Evolutionary conservation across 2,113 vertebrate genomes (phyloP).

Genomic region (Clarias magur): DNA sequence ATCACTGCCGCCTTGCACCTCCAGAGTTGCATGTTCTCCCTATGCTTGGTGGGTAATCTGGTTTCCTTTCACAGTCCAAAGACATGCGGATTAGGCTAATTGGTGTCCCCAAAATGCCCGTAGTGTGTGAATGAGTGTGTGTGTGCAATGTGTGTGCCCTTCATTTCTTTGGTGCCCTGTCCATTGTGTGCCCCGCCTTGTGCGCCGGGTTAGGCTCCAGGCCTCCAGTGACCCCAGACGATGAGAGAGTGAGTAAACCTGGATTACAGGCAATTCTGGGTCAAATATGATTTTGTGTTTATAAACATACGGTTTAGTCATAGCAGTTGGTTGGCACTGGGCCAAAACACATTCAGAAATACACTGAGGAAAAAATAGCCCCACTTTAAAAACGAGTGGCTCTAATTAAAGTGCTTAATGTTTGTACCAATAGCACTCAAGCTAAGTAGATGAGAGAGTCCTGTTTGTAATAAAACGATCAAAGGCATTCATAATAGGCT

Average conservation of each 20-base stretch:
- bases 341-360: slow-evolving; percentile 51
- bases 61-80: too few species aligned
- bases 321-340: not conserved
- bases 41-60: too few species aligned
- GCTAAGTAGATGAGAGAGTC: slow-evolving; percentile 51
- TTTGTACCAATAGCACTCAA: slow-evolving; percentile 60
- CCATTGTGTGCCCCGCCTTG: too few species aligned
- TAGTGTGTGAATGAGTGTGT: too few species aligned
- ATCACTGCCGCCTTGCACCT: too few species aligned
- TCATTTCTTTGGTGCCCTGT: too few species aligned
- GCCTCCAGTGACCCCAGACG: too few species aligned
- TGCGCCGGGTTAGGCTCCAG: too few species aligned
- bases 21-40: too few species aligned
- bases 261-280: not conserved
- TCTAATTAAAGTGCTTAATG: slow-evolving; percentile 68
- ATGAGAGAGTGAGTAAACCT: slow-evolving; percentile 28
- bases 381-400: slow-evolving; percentile 50
- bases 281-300: not conserved
- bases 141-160: too few species aligned
- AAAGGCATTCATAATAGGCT: slow-evolving; percentile 54
- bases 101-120: too few species aligned
- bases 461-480: slow-evolving; percentile 53
- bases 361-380: slow-evolving; percentile 53
- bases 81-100: too few species aligned
- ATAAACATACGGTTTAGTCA: not conserved